A percentile compares a stretch with the other conserved stretches of the same genome.
These are phyloP conservation scores for Capitulum mitella DNA, from an alignment of 2,888 invertebrate species.

Conservation along the genomic window DNA sequence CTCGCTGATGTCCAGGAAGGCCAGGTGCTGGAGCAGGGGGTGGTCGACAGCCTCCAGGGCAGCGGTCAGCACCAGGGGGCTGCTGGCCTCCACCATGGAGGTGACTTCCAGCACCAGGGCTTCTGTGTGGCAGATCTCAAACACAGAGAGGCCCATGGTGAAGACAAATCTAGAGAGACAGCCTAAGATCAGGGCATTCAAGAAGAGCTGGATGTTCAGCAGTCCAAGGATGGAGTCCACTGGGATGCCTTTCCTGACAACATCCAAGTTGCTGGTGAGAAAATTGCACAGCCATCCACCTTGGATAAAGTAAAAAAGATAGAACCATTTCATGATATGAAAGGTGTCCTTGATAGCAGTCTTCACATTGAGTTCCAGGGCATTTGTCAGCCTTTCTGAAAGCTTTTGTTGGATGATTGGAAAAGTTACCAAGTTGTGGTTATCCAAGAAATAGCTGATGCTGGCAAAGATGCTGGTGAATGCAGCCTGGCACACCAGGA, in stretches of 20 bases:
- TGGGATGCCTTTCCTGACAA: background rate
- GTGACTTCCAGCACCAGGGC: background rate
- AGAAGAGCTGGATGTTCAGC: background rate
- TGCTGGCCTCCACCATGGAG: background rate
- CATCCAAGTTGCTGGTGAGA: background rate
- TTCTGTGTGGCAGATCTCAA: background rate
- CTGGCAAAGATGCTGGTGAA: background rate
- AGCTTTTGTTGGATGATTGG: background rate
- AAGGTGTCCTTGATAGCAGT: background rate
- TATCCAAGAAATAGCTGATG: background rate
- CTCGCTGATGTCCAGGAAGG: background rate
- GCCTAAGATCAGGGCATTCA: background rate
- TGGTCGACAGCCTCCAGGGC: background rate
- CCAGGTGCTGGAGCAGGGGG: background rate
- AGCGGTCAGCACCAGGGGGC: background rate
- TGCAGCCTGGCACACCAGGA: background rate
- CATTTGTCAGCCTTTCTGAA: background rate
- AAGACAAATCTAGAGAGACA: background rate
- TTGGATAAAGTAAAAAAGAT: background rate
- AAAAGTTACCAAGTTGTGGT: background rate
- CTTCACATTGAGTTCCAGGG: background rate
- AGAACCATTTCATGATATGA: conserved; percentile 5
- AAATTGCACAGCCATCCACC: background rate
- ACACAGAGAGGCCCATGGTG: background rate
- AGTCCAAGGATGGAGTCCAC: background rate